A percentile compares a stretch with the other conserved stretches of the same genome.
phyloP scores from a whole-genome alignment of 30 jellyfish, hydroid and myxozoan genomes.

The Hydra vulgaris region DNA sequence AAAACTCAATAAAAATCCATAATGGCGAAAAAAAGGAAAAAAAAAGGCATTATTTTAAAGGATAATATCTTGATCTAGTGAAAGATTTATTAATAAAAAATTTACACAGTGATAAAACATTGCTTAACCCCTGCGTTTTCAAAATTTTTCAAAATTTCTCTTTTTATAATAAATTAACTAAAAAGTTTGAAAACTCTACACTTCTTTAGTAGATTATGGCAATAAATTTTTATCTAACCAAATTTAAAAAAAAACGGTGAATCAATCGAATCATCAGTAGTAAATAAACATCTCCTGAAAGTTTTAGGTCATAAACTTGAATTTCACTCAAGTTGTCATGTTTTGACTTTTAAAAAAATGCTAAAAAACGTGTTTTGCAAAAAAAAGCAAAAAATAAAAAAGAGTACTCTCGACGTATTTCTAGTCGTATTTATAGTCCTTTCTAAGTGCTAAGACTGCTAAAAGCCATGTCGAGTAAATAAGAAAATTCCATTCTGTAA shows the following conservation, averaged over 20 bases:
- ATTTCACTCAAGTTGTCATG: not conserved
- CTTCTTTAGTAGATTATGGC: not conserved
- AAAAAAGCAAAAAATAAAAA: not conserved
- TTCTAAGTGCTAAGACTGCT: too few relatives aligned
- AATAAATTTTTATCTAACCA: too few relatives aligned
- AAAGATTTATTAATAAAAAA: not conserved
- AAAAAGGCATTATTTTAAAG: not conserved
- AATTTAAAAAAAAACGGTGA: not conserved
- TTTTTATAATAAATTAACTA: not conserved
- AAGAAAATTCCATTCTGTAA: too few relatives aligned
- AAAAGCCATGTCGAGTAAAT: too few relatives aligned
- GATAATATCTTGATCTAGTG: not conserved
- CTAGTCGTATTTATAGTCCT: too few relatives aligned
- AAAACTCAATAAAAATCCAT: not conserved
- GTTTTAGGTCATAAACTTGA: not conserved
- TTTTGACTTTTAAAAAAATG: not conserved
- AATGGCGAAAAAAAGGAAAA: not conserved
- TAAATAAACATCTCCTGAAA: not conserved
- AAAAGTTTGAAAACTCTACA: not conserved
- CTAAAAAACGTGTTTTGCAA: not conserved
- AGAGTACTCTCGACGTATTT: too few relatives aligned
- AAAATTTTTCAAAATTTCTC: not conserved
- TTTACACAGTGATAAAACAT: not conserved
- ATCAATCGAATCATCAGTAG: not conserved
- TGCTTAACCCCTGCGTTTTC: not conserved